These are phyloP conservation scores for Cancer borealis DNA, from an alignment of 2,888 invertebrate genomes.

Conservation along the genomic window DNA sequence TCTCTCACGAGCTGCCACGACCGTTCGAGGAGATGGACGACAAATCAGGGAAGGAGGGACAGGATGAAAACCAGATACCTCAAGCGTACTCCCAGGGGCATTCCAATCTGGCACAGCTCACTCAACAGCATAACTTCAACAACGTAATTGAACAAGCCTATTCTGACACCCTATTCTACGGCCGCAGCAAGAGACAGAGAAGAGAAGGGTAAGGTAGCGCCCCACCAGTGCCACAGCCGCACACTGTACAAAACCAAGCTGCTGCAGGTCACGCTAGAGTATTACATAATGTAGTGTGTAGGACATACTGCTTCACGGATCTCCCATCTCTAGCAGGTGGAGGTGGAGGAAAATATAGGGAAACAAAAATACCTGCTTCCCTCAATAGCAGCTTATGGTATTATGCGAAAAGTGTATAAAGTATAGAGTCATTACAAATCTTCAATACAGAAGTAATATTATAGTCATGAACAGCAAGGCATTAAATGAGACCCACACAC, in stretches of 20 bases:
- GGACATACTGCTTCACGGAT: neutral
- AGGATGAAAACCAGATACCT: neutral
- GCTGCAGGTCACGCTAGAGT: neutral
- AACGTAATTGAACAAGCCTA: slow-evolving; percentile 75
- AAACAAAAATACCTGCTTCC: neutral
- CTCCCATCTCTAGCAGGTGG: neutral
- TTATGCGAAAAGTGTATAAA: neutral
- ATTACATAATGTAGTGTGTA: neutral
- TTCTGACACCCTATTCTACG: slow-evolving; percentile 75
- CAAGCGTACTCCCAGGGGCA: neutral
- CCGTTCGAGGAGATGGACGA: slow-evolving; percentile 67
- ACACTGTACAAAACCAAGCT: neutral
- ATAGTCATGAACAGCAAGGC: neutral
- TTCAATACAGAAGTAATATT: neutral
- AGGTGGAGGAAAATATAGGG: neutral
- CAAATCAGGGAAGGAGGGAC: slow-evolving; percentile 61
- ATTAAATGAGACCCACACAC: too few relatives aligned
- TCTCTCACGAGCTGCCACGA: slow-evolving; percentile 69
- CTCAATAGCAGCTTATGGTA: neutral
- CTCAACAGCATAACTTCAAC: slow-evolving; percentile 75
- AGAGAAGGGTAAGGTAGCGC: slow-evolving; percentile 12
- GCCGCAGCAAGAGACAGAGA: slow-evolving; percentile 42
- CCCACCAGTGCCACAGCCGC: slow-evolving; percentile 14
- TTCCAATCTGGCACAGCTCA: slow-evolving; percentile 58
- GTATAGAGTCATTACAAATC: neutral